phyloP scores from a whole-genome alignment of 2,888 invertebrate genomes.

The Pardosa pseudoannulata region DNA sequence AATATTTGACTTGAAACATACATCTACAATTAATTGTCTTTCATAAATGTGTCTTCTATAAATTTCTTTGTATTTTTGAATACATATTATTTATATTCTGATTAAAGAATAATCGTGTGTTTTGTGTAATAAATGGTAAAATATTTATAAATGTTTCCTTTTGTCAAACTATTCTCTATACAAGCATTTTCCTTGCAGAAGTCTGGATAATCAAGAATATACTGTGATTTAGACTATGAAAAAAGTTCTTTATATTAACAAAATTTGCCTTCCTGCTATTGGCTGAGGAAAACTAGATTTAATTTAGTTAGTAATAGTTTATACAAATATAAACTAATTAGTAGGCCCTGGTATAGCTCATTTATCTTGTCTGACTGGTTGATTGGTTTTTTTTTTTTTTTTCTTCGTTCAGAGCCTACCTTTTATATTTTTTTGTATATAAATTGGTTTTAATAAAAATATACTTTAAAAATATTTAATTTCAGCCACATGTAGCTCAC shows the following conservation, averaged over 20 bases:
- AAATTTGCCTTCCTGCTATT: too few species aligned
- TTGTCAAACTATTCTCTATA: too few species aligned
- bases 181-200: neutral
- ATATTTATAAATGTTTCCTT: neutral
- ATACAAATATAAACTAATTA: too few species aligned
- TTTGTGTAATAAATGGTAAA: neutral
- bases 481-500: constrained; percentile 60
- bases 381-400: neutral
- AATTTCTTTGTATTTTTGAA: neutral
- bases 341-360: constrained; percentile 27
- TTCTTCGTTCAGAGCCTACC: constrained; percentile 20
- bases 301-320: too few species aligned
- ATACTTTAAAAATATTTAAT: neutral
- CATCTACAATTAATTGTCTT: neutral
- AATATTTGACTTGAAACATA: too few species aligned
- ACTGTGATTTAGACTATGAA: too few species aligned
- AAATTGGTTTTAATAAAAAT: constrained; percentile 4
- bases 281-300: too few species aligned
- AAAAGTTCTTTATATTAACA: too few species aligned
- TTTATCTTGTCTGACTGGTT: neutral
- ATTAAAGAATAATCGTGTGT: neutral
- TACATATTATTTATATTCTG: neutral
- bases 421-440: neutral
- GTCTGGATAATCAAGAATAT: neutral
- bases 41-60: neutral